phyloP scores from a whole-genome alignment of 1,140 invertebrate genomes.

The Drosophila dunni region DNA sequence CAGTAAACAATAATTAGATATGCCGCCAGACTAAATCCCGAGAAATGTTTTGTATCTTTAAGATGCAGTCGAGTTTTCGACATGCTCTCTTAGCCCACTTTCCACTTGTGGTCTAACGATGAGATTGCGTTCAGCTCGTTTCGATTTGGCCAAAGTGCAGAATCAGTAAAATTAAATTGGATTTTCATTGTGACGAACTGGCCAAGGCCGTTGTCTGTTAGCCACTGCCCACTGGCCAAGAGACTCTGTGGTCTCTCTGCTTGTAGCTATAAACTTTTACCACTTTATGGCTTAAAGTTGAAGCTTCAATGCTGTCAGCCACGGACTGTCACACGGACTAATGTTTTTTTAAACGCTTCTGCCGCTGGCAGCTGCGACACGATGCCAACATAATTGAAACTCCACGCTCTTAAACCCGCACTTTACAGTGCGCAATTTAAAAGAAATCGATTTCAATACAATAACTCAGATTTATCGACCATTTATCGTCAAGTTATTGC shows the following conservation, averaged over 20 bases:
- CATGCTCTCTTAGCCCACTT: neutral
- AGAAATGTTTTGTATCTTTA: slow-evolving; percentile 17
- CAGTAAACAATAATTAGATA: slow-evolving; percentile 80
- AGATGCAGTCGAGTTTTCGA: neutral
- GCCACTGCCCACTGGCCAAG: slow-evolving; percentile 33
- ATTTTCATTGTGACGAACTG: slow-evolving; percentile 80
- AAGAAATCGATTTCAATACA: neutral
- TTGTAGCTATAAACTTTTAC: slow-evolving; percentile 48
- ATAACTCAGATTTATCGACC: neutral
- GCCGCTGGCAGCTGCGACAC: slow-evolving; percentile 28
- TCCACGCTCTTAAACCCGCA: slow-evolving; percentile 13
- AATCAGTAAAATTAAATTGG: slow-evolving; percentile 82
- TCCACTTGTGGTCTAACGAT: slow-evolving; percentile 50
- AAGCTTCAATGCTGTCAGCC: slow-evolving; percentile 33
- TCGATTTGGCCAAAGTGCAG: slow-evolving; percentile 79
- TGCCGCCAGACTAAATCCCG: slow-evolving; percentile 39
- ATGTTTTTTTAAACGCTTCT: slow-evolving; percentile 76
- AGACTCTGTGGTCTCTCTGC: slow-evolving; percentile 34
- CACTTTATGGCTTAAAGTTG: slow-evolving; percentile 53
- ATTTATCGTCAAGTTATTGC: slow-evolving; percentile 8
- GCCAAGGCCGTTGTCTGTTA: slow-evolving; percentile 50
- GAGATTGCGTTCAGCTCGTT: slow-evolving; percentile 63
- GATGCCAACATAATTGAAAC: slow-evolving; percentile 39
- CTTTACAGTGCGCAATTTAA: neutral
- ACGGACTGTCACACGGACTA: slow-evolving; percentile 50